Evolutionary conservation across 2,888 invertebrate genomes (phyloP).

Genomic region (Caenorhabditis parvicauda): DNA sequence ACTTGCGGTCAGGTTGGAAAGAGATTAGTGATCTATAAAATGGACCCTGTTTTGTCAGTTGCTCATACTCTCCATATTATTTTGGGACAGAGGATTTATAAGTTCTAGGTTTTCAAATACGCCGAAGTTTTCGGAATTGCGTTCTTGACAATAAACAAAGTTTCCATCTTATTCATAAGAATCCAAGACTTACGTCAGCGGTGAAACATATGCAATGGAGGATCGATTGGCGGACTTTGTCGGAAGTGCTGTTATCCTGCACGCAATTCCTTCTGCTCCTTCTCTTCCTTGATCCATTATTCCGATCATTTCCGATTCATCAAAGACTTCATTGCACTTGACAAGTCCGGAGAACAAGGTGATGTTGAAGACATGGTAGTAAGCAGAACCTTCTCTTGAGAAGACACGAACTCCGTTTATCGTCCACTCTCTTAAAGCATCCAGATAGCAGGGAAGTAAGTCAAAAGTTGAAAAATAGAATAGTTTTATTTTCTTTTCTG

Average conservation of each 20-base stretch:
- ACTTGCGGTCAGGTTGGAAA: no score
- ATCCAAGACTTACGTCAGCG: conserved; percentile 31
- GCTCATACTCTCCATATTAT: no score
- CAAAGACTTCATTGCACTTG: conserved; percentile 40
- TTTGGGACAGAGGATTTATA: background rate
- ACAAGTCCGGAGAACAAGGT: conserved; percentile 43
- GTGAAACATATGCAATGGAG: conserved; percentile 40
- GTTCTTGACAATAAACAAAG: no score
- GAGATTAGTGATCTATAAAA: no score
- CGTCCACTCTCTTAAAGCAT: conserved; percentile 61
- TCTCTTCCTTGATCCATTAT: conserved; percentile 21
- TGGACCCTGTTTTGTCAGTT: no score
- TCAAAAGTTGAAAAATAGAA: no score
- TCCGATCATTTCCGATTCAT: conserved; percentile 17
- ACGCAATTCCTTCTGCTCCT: conserved; percentile 35
- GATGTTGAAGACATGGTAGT: conserved; percentile 58
- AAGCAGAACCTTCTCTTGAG: conserved; percentile 59
- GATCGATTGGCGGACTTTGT: conserved; percentile 25
- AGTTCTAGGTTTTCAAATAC: no score
- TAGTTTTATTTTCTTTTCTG: no score
- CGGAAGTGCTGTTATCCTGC: conserved; percentile 55
- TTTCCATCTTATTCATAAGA: no score
- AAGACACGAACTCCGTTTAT: conserved; percentile 64
- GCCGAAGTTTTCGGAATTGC: no score
- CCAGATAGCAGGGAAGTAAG: no score